Conservation (phyloP, 2,797 vertebrate genomes). For the Pterois miles region DNA sequence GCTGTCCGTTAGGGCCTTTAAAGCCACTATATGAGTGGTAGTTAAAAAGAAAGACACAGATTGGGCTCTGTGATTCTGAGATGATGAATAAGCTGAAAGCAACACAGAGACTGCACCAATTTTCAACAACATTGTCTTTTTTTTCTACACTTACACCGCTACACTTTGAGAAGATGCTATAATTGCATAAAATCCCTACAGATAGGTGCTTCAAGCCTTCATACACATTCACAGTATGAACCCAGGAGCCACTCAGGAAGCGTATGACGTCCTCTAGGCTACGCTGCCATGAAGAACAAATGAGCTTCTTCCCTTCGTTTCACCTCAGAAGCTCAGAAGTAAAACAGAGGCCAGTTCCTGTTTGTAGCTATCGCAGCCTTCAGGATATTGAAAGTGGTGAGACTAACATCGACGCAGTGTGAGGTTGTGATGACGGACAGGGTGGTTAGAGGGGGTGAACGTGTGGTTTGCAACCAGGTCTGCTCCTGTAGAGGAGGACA, state of each 20-base stretch:
- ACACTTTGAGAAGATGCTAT: neutral
- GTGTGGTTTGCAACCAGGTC: conserved; percentile 35
- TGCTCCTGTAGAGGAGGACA: conserved; percentile 66
- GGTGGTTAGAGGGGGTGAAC: conserved; percentile 5
- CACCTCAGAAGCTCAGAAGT: neutral
- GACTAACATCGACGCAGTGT: conserved; percentile 12
- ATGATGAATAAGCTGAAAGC: neutral
- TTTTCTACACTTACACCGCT: neutral
- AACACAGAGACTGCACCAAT: neutral
- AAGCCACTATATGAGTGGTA: neutral
- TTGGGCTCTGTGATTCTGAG: neutral
- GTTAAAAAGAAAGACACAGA: neutral
- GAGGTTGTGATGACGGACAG: conserved; percentile 13
- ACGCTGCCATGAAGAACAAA: neutral
- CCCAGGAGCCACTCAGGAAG: neutral
- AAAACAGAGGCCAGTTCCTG: neutral
- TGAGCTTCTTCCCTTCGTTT: conserved; percentile 3
- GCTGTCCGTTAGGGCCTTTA: too few species aligned
- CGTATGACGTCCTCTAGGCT: neutral
- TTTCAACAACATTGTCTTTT: neutral
- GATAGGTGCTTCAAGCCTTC: neutral
- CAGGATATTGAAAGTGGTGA: neutral
- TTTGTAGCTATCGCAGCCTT: neutral
- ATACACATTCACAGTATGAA: neutral
- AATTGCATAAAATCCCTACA: neutral